These are phyloP conservation scores for Gryllus longicercus DNA, from an alignment of 2,888 invertebrate genomes.

Conservation along the genomic window DNA sequence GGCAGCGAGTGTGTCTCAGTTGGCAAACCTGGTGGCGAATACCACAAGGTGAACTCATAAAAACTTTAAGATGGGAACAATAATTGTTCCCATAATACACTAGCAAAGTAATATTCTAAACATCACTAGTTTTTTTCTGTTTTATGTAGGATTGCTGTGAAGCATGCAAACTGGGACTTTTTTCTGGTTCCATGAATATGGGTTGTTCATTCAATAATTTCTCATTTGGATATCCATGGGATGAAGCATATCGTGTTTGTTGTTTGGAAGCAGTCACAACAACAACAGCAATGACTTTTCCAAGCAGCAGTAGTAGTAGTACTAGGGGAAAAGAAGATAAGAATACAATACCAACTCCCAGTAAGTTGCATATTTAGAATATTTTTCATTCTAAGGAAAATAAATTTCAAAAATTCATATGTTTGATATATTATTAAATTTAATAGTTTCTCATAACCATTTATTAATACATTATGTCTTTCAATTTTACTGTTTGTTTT, in stretches of 20 bases:
- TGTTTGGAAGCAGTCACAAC: constrained; percentile 50
- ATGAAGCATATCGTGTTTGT: constrained; percentile 60
- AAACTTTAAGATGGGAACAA: constrained; percentile 18
- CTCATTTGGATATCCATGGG: constrained; percentile 57
- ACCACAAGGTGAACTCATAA: constrained; percentile 38
- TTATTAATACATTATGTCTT: too few species aligned
- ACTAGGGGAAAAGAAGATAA: not conserved
- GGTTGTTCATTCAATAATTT: constrained; percentile 56
- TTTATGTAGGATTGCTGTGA: constrained; percentile 57
- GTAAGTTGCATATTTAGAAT: constrained; percentile 20
- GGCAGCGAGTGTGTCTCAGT: constrained; percentile 47
- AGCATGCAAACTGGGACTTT: constrained; percentile 56
- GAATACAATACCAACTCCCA: constrained; percentile 27
- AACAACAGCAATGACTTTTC: constrained; percentile 2
- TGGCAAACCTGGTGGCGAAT: constrained; percentile 41
- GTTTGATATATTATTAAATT: not conserved
- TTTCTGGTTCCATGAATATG: constrained; percentile 48
- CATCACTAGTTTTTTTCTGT: not conserved
- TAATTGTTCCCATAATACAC: too few species aligned
- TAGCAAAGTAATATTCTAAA: constrained; percentile 9
- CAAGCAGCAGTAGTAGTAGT: not conserved
- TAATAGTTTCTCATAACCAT: not conserved
- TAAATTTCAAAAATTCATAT: not conserved
- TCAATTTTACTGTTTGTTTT: too few species aligned
- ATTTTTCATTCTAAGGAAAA: not conserved